Percentiles rank a stretch among this genome's conserved stretches.
phyloP scores from a whole-genome alignment of 2,113 vertebrate genomes.

The Nanorana parkeri region DNA sequence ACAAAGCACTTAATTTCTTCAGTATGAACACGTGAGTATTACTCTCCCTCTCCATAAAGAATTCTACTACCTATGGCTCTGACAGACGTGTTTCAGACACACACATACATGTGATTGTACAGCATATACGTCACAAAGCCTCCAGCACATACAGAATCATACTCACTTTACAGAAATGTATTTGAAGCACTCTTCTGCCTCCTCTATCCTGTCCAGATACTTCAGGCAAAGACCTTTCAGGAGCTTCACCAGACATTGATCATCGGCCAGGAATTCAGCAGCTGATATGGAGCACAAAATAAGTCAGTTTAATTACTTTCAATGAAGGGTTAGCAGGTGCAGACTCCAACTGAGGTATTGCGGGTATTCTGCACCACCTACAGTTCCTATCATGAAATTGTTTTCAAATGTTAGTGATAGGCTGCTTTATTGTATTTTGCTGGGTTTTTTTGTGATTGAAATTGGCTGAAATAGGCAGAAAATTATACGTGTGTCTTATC shows the following conservation, averaged over 20 bases:
- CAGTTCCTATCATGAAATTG: too few relatives aligned
- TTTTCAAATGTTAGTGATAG: too few relatives aligned
- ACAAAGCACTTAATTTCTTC: background rate
- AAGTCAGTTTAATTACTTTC: background rate
- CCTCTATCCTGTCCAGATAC: constrained; percentile 84
- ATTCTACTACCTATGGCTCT: too few relatives aligned
- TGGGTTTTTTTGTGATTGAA: too few relatives aligned
- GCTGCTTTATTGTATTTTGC: too few relatives aligned
- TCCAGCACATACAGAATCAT: too few relatives aligned
- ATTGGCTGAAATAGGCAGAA: too few relatives aligned
- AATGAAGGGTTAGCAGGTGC: too few relatives aligned
- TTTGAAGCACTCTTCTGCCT: constrained; percentile 91
- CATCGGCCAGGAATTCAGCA: constrained; percentile 85
- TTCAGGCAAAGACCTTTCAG: constrained; percentile 94
- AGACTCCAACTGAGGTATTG: too few relatives aligned
- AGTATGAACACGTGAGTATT: background rate
- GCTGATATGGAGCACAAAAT: constrained; percentile 66
- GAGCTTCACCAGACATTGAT: constrained; percentile 89
- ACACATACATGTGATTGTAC: background rate
- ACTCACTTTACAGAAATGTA: constrained; percentile 91
- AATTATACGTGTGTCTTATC: too few relatives aligned
- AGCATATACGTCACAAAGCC: background rate
- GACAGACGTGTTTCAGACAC: background rate
- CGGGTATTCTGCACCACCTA: too few relatives aligned
- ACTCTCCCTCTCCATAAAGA: too few relatives aligned